Conservation (phyloP, 2,888 invertebrate genomes). For the Rhagonycha lutea region DNA sequence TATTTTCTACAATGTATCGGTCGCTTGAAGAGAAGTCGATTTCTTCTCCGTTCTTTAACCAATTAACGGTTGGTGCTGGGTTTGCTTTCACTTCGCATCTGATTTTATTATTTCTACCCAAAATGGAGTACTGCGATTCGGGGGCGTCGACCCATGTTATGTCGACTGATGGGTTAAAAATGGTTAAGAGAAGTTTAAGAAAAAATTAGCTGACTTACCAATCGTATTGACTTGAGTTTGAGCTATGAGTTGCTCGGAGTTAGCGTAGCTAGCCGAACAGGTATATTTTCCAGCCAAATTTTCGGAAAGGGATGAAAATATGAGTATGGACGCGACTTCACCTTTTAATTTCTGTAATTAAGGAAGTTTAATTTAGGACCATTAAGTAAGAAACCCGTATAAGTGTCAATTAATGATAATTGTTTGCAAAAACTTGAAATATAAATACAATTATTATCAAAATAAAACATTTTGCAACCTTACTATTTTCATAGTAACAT, state of each 20-base stretch:
- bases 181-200: not conserved
- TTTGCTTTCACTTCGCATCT: conserved; percentile 84
- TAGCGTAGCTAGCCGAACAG: conserved; percentile 80
- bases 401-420: too few relatives aligned
- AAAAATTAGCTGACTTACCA: conserved; percentile 56
- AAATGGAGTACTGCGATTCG: conserved; percentile 77
- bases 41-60: conserved; percentile 77
- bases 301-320: conserved; percentile 74
- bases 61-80: conserved; percentile 83
- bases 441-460: too few relatives aligned
- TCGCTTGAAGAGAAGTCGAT: conserved; percentile 71
- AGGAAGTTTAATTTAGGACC: too few relatives aligned
- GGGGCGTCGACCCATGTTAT: conserved; percentile 86
- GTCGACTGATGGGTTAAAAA: conserved; percentile 63
- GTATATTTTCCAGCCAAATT: conserved; percentile 82
- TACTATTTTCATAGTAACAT: too few relatives aligned
- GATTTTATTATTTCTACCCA: conserved; percentile 75
- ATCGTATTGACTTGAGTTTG: conserved; percentile 75
- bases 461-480: too few relatives aligned
- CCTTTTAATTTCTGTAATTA: conserved; percentile 55
- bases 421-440: too few relatives aligned
- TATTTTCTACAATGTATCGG: conserved; percentile 73
- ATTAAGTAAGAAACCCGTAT: too few relatives aligned
- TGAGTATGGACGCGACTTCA: conserved; percentile 69
- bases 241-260: conserved; percentile 66